Evolutionary conservation across 2,888 invertebrate genomes (phyloP), one percentile per base, ranked within the genome.

Genomic region (Drosophila demipolita): DNA sequence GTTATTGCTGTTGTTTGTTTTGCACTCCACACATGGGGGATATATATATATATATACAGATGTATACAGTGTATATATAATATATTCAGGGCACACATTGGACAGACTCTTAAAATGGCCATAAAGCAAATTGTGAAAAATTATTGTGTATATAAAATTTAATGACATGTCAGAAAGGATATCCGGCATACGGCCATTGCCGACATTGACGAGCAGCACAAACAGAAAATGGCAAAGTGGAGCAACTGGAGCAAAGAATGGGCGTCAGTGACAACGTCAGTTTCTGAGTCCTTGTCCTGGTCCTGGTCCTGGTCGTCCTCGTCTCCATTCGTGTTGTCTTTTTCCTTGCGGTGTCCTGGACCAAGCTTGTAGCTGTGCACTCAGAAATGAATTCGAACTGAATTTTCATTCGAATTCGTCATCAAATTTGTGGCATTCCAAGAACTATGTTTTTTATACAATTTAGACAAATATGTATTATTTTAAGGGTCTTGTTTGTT

Each of bases 131-230:
- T 87, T 87, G 87, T 87, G 87, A 87, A 87, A 87, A 87, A 87
- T 87, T 90, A 90, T 87, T 87, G 87, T 90, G 87, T 87, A 75
- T 90, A 87, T 87, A 87, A 87, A 89, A 85, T 87, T 85, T 85
- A 89, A 91, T 90, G 87, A 86, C 86, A 91, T 87, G 91, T 90
- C 89, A 91, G 90, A 90, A 87, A 89, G 89, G 89, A 90, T 89
- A 90, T 90, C 89, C 91, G 91, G 82, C 78, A 91, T 80, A 86
- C 83, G 78, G 83, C 61, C 67, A 57, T 61, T 71, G 75, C 65
- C 15, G 26, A 26, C 72, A 52, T 70, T 82, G 88, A 82, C 86
- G 73, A 82, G 73, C 74, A 65, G 62, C 73, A 77, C 83, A 87
- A 82, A 78, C 74, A 71, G 65, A 64, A 38, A 55, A 55, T 33